Percentiles rank a stretch among this genome's conserved stretches.
Conservation (phyloP, 2,113 vertebrate genomes). For the Pagrus major region DNA sequence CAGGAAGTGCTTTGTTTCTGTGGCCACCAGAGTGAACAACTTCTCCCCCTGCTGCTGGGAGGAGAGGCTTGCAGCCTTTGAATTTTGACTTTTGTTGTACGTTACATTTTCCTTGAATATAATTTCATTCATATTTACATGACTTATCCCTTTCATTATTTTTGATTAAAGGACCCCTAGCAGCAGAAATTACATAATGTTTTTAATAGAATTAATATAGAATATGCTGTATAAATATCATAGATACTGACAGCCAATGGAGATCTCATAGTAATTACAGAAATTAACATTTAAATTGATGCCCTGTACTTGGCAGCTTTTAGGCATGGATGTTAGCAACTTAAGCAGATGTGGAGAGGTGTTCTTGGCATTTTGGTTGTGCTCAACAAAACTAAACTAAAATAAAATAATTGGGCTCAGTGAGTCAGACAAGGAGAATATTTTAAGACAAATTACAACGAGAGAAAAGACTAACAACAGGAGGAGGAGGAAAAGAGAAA, state of each 20-base stretch:
- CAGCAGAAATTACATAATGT: too few species aligned
- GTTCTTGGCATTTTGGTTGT: neutral
- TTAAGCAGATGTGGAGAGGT: neutral
- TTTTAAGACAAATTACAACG: neutral
- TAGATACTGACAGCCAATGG: neutral
- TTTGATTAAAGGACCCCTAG: too few species aligned
- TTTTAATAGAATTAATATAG: too few species aligned
- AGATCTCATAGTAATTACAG: neutral
- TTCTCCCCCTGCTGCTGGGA: conserved; percentile 4
- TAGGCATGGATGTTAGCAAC: too few species aligned
- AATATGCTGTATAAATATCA: neutral
- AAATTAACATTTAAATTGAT: neutral
- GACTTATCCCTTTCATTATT: too few species aligned
- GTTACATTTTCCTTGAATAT: neutral
- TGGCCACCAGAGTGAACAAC: neutral
- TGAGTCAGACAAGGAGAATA: neutral
- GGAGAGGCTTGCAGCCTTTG: neutral
- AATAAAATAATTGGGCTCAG: neutral
- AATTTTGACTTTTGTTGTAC: neutral
- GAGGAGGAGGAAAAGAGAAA: neutral
- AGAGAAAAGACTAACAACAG: neutral
- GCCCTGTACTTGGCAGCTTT: neutral
- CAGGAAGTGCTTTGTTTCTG: neutral
- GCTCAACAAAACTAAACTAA: neutral
- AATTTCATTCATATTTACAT: neutral